Base-by-base conservation (phyloP, 2,113 vertebrate genomes). In the Ibidorhyncha struthersii region DNA sequence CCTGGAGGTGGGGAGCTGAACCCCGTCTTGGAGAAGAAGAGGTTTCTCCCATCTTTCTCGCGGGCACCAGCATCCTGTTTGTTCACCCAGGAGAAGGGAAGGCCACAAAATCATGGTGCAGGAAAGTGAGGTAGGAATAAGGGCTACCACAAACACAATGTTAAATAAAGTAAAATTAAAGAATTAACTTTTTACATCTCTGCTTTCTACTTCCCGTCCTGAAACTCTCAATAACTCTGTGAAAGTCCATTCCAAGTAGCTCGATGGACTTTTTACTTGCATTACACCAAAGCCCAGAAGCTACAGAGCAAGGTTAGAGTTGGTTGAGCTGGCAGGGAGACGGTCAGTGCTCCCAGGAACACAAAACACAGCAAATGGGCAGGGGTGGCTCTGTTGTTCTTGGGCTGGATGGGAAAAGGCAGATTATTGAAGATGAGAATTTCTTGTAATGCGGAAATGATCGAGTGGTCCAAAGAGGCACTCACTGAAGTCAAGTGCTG, bases 41-140 rank as follows among this genome's bases (percentile, higher is more conserved):
- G n/a, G 34, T 77, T 69, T 52, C 14, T 77, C 8, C 58, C 30
- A 18, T 20, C 30, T 63, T 79, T 72, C 52, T 52, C 5, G 6
- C 3, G 6, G 22, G 22, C 7, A 22, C 2, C 27, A 47, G 27
- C 30, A 77, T 43, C 40, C 47, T 45, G 5, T 20, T 17, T 62
- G 23, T 22, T 84, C 38, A 40, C 20, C 26, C 23, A 52, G 18
- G 34, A 69, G 27, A 23, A 17, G 52, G 26, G 58, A 77, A 79
- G 58, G 40, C 11, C 1, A 0, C 38, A 49, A 86, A 20, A 1
- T 82, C 23, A 4, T 0, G 3, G 14, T 40, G 27, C 14, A 25
- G 79, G 45, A 53, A 52, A 32, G 3, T 58, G 34, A 66, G 59
- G 79, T 49, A 89, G 27, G 63, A 86, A 78, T 47, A 72, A 76